Base-by-base conservation (phyloP, 1,140 invertebrate species). In the Pachyrhynchus sulphureomaculatus region DNA sequence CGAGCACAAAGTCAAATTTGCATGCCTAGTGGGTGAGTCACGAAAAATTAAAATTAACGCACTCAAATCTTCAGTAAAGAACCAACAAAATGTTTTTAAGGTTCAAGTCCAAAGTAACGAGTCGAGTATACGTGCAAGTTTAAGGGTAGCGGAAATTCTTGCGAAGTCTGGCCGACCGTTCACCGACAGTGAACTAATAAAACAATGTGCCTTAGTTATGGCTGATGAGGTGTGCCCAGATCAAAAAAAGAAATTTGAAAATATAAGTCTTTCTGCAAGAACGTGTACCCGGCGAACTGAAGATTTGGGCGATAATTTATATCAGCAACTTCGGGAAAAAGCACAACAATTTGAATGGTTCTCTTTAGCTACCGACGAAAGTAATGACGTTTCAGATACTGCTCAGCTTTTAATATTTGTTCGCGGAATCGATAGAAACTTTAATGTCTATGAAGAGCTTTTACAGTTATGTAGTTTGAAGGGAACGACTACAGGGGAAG, bases 131-230 rank as follows among this genome's bases (percentile, higher is more conserved):
- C n/a, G n/a, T n/a, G n/a, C n/a, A n/a, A n/a, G n/a, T 20, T 62
- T 58, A 58, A 57, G 61, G 51, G 49, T 64, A 61, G 61, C 55
- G 44, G 61, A 59, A 59, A 61, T 64, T 61, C 51, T 64, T 60
- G 24, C 55, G 61, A 45, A 64, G 49, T 44, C 49, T 64, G 51
- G 37, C 55, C 51, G 51, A 64, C 33, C 56, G 49, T 64, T 58
- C 41, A 64, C 55, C 18, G 44, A 51, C 60, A 26, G 62, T 52
- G 47, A 64, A 44, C 61, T 64, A 21, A 64, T 64, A 61, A 60
- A 64, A 64, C 52, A 59, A 51, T 64, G 42, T 64, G 49, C 51
- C 52, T 59, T 59, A 18, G 56, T 44, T 39, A 44, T 29, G 54
- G 56, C 51, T 37, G 32, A 48, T 32, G 56, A 59, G 51, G 39